These are phyloP conservation scores for Octopus sinensis DNA, from an alignment of 1,140 invertebrate species.

Conservation along the genomic window DNA sequence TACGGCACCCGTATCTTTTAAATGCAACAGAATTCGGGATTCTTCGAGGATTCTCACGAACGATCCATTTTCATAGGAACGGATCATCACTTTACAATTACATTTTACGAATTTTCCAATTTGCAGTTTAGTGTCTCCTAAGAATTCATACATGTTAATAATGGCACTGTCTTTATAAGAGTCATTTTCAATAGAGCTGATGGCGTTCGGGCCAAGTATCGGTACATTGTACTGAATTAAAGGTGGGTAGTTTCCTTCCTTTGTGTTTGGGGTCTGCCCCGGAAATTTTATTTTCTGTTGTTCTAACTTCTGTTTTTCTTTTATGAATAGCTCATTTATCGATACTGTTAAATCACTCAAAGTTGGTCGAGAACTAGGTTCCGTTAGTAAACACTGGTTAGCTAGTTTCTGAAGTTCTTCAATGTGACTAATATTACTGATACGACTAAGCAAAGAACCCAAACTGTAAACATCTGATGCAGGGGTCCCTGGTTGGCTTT, in stretches of 20 bases:
- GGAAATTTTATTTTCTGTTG: not conserved
- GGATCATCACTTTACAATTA: not conserved
- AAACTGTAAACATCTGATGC: slow-evolving; percentile 14
- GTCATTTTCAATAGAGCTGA: not conserved
- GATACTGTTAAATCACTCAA: not conserved
- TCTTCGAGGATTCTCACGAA: slow-evolving; percentile 5
- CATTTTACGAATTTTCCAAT: not conserved
- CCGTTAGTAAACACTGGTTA: not conserved
- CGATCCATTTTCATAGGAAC: not conserved
- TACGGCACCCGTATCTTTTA: not conserved
- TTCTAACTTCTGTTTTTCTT: not conserved
- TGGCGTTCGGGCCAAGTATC: not conserved
- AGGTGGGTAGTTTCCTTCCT: not conserved
- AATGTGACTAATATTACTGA: not conserved
- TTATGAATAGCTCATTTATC: not conserved
- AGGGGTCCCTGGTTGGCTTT: not conserved
- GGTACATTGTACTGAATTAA: not conserved
- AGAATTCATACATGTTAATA: not conserved
- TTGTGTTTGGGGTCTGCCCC: not conserved
- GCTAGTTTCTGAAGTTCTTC: not conserved
- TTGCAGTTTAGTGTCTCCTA: not conserved
- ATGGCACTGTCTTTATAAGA: not conserved
- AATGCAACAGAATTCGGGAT: not conserved
- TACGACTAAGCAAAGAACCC: not conserved
- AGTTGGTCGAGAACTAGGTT: not conserved